Percentiles rank a stretch among this genome's conserved stretches.
Conservation (phyloP, 2,113 vertebrate genomes). For the Limnothrissa miodon region DNA sequence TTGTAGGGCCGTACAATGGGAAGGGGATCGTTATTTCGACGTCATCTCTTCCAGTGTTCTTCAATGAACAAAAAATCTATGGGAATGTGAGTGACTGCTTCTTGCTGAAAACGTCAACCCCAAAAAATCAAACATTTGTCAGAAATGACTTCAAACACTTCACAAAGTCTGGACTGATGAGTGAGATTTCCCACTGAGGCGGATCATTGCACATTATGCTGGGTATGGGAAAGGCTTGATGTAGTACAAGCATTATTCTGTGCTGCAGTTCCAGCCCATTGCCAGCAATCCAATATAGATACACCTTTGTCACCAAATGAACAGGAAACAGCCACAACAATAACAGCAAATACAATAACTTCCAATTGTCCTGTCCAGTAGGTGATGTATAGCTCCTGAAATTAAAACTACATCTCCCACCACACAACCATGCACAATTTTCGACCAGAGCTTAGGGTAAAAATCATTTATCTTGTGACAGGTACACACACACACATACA, state of each 20-base stretch:
- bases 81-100: background rate
- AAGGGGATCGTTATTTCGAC: background rate
- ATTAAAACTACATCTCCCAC: slow-evolving; percentile 26
- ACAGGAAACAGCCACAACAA: slow-evolving; percentile 27
- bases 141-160: background rate
- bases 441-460: background rate
- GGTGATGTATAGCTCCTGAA: slow-evolving; percentile 28
- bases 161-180: background rate
- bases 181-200: background rate
- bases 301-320: background rate
- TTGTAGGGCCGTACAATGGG: background rate
- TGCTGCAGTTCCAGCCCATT: background rate
- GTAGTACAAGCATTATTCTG: background rate
- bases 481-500: background rate
- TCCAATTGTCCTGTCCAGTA: slow-evolving; percentile 21
- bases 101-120: background rate
- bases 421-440: background rate
- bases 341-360: slow-evolving; percentile 17
- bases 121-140: background rate
- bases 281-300: background rate
- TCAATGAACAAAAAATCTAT: background rate
- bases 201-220: background rate
- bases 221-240: background rate
- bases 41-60: background rate
- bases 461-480: slow-evolving; percentile 23